Base-by-base conservation (phyloP, 2,113 vertebrate species). In the Aplodontia rufa region DNA sequence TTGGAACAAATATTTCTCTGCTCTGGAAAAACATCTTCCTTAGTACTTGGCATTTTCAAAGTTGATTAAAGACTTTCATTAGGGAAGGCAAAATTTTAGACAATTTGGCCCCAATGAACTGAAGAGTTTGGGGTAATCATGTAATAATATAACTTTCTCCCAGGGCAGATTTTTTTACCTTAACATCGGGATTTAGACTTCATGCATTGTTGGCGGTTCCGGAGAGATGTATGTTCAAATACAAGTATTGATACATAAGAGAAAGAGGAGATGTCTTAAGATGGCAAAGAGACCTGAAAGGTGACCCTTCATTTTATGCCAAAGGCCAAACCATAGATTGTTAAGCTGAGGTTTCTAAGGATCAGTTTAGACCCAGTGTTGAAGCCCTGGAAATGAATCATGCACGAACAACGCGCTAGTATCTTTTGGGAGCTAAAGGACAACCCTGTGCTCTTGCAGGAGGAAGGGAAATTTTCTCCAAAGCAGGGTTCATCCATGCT, bases 1-100 rank as follows among this genome's bases (percentile, higher is more conserved):
- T 42, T 37, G 19, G 40, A n/a, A 90, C 37, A 91, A 35, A 81
- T 69, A 55, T 62, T 69, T 72, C 69, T 92, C 3, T 91, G 6
- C n/a, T 76, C 81, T 75, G 16, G 17, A 45, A 71, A 75, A 16
- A 72, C 37, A 8, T 19, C 6, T 42, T 22, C 16, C 9, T 26
- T 28, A 32, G 13, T 45, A 69, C 9, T 64, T 19, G 16, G 30
- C 35, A 74, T 42, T 88, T 62, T 68, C 62, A 93, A 87, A 85
- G 35, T 10, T 62, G 66, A 93, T 32, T 82, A n/a, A 66, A 24
- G 9, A 60, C 58, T 75, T 89, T 90, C 55, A 74, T 20, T 62
- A 86, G 69, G 26, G 91, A 93, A 74, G 86, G 42, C 17, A 86
- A 82, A 94, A 89, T 89, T 49, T 53, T 91, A 79, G 40, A 71